Evolutionary conservation across 2,888 invertebrate genomes (phyloP).

Genomic region (Hypomecis atomaria): DNA sequence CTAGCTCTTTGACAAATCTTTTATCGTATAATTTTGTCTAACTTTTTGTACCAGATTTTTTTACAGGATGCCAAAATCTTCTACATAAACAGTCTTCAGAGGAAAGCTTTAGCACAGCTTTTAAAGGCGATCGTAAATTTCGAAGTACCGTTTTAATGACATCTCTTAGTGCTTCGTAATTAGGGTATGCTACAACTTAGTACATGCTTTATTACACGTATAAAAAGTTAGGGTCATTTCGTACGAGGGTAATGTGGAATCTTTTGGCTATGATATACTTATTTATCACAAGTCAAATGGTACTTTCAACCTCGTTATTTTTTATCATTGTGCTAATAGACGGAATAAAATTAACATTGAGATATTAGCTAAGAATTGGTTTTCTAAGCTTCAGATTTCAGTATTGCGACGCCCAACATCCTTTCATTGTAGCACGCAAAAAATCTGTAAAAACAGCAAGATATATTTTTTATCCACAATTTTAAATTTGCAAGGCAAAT

Average conservation of each 20-base stretch:
- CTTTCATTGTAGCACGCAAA: not conserved
- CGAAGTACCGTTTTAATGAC: conserved; percentile 68
- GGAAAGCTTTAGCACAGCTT: conserved; percentile 52
- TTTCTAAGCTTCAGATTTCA: no score
- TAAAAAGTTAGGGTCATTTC: conserved; percentile 7
- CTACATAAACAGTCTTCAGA: conserved; percentile 48
- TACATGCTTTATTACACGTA: conserved; percentile 5
- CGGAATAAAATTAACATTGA: no score
- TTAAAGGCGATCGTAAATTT: conserved; percentile 63
- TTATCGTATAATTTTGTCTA: not conserved
- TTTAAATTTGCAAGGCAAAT: conserved; percentile 11
- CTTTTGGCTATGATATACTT: not conserved
- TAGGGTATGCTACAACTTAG: conserved; percentile 46
- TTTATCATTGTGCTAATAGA: no score
- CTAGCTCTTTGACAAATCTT: not conserved
- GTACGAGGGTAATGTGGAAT: not conserved
- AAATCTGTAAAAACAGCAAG: not conserved
- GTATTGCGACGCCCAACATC: no score
- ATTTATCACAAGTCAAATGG: no score
- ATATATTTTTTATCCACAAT: conserved; percentile 1
- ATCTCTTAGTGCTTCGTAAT: conserved; percentile 62
- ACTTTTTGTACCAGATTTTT: conserved; percentile 29
- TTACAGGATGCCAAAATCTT: conserved; percentile 44
- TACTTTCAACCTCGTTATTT: no score
- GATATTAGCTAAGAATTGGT: no score